Evolutionary conservation across 1,140 invertebrate species (phyloP).

Genomic region (Potamilus streckersoni): DNA sequence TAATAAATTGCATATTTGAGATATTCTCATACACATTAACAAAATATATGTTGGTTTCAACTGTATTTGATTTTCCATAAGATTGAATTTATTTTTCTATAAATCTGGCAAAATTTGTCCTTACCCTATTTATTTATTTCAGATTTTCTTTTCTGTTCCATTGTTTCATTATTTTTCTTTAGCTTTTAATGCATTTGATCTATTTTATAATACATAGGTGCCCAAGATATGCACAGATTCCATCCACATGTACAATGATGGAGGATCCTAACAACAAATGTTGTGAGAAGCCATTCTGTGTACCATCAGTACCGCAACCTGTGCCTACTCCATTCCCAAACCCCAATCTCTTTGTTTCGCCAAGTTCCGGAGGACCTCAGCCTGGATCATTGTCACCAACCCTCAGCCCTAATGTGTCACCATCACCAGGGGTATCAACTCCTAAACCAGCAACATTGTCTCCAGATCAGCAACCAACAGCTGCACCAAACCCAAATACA

Average conservation of each 20-base stretch:
- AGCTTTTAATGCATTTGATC: constrained; percentile 19
- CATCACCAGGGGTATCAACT: constrained; percentile 5
- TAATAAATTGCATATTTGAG: no score
- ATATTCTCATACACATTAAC: no score
- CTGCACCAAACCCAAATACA: constrained; percentile 4
- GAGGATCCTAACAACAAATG: constrained; percentile 42
- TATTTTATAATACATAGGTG: constrained; percentile 36
- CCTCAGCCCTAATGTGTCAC: not conserved
- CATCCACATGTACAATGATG: constrained; percentile 44
- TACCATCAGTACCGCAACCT: constrained; percentile 12
- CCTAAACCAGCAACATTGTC: constrained; percentile 7
- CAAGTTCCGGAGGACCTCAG: no score
- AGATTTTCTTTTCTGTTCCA: constrained; percentile 1
- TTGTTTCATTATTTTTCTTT: not conserved
- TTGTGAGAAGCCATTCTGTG: constrained; percentile 47
- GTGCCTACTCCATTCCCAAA: constrained; percentile 6
- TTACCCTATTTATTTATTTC: not conserved
- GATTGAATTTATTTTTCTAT: no score
- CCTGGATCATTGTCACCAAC: constrained; percentile 6
- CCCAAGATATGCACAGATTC: constrained; percentile 44
- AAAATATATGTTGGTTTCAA: no score
- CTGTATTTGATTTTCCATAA: no score
- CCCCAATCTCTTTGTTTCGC: no score
- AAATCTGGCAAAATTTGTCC: no score
- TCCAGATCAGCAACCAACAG: constrained; percentile 2